Percentiles rank a stretch among this genome's conserved stretches.
Evolutionary conservation across 2,797 vertebrate genomes (phyloP).

Genomic region (Triplophysa bombifrons): DNA sequence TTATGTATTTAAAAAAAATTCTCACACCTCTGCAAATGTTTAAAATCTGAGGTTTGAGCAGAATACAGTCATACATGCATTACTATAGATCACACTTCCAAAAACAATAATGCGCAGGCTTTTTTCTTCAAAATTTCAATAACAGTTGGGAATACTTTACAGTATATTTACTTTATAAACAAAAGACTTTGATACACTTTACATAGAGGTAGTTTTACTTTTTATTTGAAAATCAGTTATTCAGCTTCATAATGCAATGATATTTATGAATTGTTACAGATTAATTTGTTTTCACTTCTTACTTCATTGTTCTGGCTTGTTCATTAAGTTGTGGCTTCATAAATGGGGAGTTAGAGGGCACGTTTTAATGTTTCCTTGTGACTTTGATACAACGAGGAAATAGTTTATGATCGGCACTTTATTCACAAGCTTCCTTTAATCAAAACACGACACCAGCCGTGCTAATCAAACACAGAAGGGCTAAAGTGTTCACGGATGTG

Average conservation of each 20-base stretch:
- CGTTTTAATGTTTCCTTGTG: conserved; percentile 70
- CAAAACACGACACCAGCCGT: conserved; percentile 69
- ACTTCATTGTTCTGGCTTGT: conserved; percentile 36
- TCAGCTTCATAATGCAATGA: neutral
- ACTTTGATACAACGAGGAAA: conserved; percentile 78
- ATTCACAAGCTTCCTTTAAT: conserved; percentile 76
- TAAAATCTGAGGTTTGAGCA: neutral
- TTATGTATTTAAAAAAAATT: neutral
- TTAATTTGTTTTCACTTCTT: conserved; percentile 21
- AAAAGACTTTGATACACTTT: neutral
- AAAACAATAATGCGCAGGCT: neutral
- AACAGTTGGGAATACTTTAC: neutral
- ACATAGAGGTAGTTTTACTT: neutral
- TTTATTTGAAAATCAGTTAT: neutral
- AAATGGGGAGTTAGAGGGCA: conserved; percentile 55
- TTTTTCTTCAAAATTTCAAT: neutral
- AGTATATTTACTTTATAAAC: neutral
- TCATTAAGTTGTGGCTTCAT: conserved; percentile 36
- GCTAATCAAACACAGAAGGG: conserved; percentile 71
- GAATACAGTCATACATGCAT: neutral
- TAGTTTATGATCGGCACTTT: conserved; percentile 64
- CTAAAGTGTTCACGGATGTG: conserved; percentile 43
- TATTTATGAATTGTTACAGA: neutral
- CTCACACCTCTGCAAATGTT: neutral
- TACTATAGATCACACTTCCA: neutral